Percentiles rank a stretch among this genome's conserved stretches.
Conservation (phyloP, 2,888 invertebrate genomes). For the Pandemis corylana region DNA sequence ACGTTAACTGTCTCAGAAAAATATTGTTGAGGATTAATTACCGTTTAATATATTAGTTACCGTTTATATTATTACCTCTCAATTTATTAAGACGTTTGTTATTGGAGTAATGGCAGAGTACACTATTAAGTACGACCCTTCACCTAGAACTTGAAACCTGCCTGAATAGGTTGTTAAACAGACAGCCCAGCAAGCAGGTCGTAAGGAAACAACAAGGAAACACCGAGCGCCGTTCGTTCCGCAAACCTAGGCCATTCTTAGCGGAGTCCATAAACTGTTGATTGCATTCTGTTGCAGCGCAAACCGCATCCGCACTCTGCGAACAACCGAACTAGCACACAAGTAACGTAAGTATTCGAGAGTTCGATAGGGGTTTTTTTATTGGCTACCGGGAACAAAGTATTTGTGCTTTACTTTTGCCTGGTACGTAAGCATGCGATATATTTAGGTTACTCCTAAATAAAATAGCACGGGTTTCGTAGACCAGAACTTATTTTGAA, state of each 20-base stretch:
- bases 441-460: too few species aligned
- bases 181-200: neutral
- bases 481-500: neutral
- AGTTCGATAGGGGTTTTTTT: neutral
- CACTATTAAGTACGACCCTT: neutral
- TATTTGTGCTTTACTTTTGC: neutral
- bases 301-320: constrained; percentile 20
- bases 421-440: too few species aligned
- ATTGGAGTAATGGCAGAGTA: neutral
- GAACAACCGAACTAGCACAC: constrained; percentile 12
- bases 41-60: neutral
- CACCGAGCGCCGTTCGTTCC: constrained; percentile 30
- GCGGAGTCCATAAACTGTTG: constrained; percentile 46
- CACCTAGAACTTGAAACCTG: neutral
- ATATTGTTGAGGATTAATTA: neutral
- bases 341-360: neutral
- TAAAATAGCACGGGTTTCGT: too few species aligned
- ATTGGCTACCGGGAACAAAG: neutral
- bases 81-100: neutral
- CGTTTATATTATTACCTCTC: too few species aligned
- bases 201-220: constrained; percentile 16
- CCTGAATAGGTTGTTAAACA: neutral
- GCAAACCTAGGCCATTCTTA: constrained; percentile 41
- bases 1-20: neutral
- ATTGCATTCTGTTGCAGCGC: constrained; percentile 45